Percentiles rank a stretch among this genome's conserved stretches.
phyloP scores from a whole-genome alignment of 1,140 invertebrate genomes.

The Glossosoma conforme region DNA sequence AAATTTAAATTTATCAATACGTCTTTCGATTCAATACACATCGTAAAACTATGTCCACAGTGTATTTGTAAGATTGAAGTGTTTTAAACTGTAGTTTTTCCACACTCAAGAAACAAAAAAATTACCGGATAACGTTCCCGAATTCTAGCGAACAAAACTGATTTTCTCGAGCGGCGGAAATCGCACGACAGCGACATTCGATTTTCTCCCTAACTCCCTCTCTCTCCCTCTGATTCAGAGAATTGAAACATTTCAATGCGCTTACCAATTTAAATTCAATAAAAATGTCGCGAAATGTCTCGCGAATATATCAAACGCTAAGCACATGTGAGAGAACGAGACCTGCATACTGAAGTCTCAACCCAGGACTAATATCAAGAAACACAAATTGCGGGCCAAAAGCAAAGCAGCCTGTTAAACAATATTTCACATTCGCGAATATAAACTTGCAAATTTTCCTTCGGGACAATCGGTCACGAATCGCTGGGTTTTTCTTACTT shows the following conservation, averaged over 20 bases:
- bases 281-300: conserved; percentile 19
- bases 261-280: conserved; percentile 16
- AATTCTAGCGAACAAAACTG: neutral
- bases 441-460: too few species aligned
- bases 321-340: conserved; percentile 6
- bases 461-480: too few species aligned
- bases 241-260: conserved; percentile 14
- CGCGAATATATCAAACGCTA: conserved; percentile 20
- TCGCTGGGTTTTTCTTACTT: too few species aligned
- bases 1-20: too few species aligned
- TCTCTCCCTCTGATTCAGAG: neutral
- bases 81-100: too few species aligned
- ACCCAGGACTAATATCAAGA: neutral
- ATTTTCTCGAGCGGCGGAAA: neutral
- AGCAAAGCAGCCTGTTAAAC: conserved; percentile 1
- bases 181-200: neutral
- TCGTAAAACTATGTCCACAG: too few species aligned
- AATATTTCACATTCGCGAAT: neutral
- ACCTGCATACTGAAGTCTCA: neutral
- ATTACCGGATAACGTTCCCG: neutral
- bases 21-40: too few species aligned
- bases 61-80: too few species aligned
- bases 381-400: neutral
- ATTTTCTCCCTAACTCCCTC: conserved; percentile 2
- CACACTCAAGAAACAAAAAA: too few species aligned